Evolutionary conservation across 2,113 vertebrate species (phyloP).

Genomic region (Egretta garzetta): DNA sequence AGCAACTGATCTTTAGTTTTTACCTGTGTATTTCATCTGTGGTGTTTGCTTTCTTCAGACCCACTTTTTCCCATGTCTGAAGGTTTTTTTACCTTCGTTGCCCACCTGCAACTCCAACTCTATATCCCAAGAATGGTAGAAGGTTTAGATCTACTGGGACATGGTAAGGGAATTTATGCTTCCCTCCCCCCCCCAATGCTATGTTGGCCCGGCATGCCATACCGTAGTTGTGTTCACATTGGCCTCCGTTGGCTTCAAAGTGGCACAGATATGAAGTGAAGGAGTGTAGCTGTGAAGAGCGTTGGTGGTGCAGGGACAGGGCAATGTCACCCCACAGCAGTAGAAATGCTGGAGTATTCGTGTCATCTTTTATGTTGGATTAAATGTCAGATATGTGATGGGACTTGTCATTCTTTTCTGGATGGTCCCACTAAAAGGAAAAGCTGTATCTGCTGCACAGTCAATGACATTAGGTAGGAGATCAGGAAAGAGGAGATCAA

Average conservation of each 20-base stretch:
- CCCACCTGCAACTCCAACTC: neutral
- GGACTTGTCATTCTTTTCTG: neutral
- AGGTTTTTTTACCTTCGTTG: neutral
- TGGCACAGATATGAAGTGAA: neutral
- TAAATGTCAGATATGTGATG: neutral
- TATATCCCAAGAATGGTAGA: neutral
- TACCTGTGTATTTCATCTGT: neutral
- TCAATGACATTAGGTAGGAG: neutral
- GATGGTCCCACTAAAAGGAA: neutral
- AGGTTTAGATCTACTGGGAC: neutral
- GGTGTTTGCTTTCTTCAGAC: neutral
- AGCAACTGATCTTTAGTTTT: neutral
- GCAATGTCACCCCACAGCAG: neutral
- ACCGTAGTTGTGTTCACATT: accelerated
- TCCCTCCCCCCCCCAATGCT: neutral
- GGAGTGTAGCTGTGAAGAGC: neutral
- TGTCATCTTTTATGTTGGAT: neutral
- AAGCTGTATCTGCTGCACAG: neutral
- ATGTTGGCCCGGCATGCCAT: neutral
- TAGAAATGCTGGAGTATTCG: neutral
- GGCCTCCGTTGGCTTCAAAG: neutral
- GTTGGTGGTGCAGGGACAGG: neutral
- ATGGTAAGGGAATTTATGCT: neutral
- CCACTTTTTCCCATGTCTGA: neutral
- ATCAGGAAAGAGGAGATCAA: neutral